A percentile compares a stretch with the other conserved stretches of the same genome.
These are phyloP conservation scores for Notarius lentiginosus DNA, from an alignment of 2,113 vertebrate genomes.

Conservation along the genomic window DNA sequence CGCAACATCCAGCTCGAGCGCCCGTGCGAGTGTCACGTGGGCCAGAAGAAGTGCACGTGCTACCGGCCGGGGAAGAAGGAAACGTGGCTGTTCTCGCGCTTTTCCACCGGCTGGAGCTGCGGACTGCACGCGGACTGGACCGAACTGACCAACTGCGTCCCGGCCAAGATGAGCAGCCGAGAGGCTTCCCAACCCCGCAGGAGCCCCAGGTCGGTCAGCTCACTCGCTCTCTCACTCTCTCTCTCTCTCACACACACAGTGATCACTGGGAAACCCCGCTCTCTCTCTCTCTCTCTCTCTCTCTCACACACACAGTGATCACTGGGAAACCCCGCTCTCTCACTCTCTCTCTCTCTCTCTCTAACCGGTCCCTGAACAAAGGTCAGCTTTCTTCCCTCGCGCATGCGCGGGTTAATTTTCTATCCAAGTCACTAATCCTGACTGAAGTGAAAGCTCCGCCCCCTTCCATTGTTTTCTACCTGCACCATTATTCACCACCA, in stretches of 20 bases:
- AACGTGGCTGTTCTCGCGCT: conserved; percentile 89
- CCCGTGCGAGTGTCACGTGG: conserved; percentile 91
- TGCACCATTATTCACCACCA: conserved; percentile 41
- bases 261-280: too few species aligned
- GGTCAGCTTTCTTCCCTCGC: too few species aligned
- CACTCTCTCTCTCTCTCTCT: too few species aligned
- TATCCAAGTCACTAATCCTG: not conserved
- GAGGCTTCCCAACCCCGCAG: conserved; percentile 67
- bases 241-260: too few species aligned
- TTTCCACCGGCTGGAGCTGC: conserved; percentile 86
- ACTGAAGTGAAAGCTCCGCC: conserved; percentile 14
- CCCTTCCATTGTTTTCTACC: conserved; percentile 30
- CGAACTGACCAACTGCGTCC: conserved; percentile 84
- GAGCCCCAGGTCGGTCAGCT: conserved; percentile 70
- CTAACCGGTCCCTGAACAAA: too few species aligned
- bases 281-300: too few species aligned
- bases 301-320: too few species aligned
- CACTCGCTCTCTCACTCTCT: too few species aligned
- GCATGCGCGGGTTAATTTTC: too few species aligned
- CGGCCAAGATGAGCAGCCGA: conserved; percentile 81
- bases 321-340: too few species aligned
- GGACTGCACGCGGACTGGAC: conserved; percentile 85
- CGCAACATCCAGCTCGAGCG: conserved; percentile 94
- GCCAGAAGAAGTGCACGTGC: conserved; percentile 97
- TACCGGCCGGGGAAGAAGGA: conserved; percentile 90